Conservation (phyloP, 2,888 invertebrate genomes). For the Sinopyrophorus schimmeli region DNA sequence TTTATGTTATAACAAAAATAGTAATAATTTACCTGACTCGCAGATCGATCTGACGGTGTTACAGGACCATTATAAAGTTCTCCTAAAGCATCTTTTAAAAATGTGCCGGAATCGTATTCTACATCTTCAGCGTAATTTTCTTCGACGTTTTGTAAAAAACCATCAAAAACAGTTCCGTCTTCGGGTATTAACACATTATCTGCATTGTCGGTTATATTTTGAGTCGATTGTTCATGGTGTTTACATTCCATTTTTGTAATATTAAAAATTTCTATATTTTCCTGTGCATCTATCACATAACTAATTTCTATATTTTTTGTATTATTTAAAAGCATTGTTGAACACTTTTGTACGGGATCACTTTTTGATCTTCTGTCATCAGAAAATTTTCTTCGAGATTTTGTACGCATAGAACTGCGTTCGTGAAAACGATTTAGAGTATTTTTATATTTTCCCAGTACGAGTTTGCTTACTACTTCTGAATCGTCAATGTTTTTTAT, state of each 20-base stretch:
- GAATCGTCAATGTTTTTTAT: slow-evolving; percentile 19
- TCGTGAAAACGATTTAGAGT: slow-evolving; percentile 25
- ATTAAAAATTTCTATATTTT: too few relatives aligned
- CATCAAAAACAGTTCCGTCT: neutral
- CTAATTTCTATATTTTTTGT: neutral
- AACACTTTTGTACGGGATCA: too few relatives aligned
- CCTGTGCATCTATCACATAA: too few relatives aligned
- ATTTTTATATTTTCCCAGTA: slow-evolving; percentile 30
- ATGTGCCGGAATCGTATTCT: slow-evolving; percentile 28
- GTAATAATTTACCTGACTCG: too few relatives aligned
- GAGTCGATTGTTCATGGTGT: too few relatives aligned
- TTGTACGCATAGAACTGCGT: slow-evolving; percentile 21
- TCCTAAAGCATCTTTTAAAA: slow-evolving; percentile 32
- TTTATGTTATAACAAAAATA: too few relatives aligned
- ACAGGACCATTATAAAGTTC: slow-evolving; percentile 18
- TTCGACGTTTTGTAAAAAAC: slow-evolving; percentile 9
- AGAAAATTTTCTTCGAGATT: neutral
- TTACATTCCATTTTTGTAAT: too few relatives aligned
- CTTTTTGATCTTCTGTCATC: neutral
- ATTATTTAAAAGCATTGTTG: too few relatives aligned
- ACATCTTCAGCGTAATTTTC: slow-evolving; percentile 10
- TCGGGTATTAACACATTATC: neutral
- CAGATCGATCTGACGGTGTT: neutral
- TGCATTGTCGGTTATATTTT: too few relatives aligned
- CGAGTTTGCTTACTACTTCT: slow-evolving; percentile 32